Percentiles rank a stretch among this genome's conserved stretches.
Evolutionary conservation across 2,113 vertebrate species (phyloP).

Genomic region (Podilymbus podiceps): DNA sequence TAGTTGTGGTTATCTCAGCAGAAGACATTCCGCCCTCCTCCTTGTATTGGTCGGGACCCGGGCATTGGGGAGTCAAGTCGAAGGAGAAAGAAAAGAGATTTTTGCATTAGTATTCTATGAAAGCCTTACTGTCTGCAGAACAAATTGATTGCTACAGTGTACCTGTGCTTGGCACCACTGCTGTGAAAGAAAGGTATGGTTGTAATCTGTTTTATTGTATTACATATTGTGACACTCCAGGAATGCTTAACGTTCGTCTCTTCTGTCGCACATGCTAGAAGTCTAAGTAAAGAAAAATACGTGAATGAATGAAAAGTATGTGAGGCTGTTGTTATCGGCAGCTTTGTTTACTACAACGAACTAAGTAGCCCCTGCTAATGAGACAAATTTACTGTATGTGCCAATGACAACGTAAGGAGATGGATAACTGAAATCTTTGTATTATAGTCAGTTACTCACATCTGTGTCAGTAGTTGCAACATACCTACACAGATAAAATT

Average conservation of each 20-base stretch:
- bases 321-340: not conserved
- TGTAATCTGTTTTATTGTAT: slow-evolving; percentile 88
- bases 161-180: slow-evolving; percentile 94
- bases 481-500: slow-evolving; percentile 46
- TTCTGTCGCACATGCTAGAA: slow-evolving; percentile 59
- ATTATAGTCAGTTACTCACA: slow-evolving; percentile 33
- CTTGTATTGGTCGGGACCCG: slow-evolving; percentile 87
- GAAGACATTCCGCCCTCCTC: slow-evolving; percentile 86
- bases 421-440: slow-evolving; percentile 54
- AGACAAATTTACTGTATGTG: slow-evolving; percentile 62
- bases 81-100: slow-evolving; percentile 84
- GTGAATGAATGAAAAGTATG: slow-evolving; percentile 72
- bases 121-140: slow-evolving; percentile 91
- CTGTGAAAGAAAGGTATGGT: slow-evolving; percentile 90
- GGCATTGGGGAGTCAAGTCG: slow-evolving; percentile 86
- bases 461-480: slow-evolving; percentile 37
- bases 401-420: slow-evolving; percentile 56
- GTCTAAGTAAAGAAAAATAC: slow-evolving; percentile 59
- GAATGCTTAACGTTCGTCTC: slow-evolving; percentile 72
- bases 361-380: slow-evolving; percentile 69
- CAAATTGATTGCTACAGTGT: slow-evolving; percentile 97
- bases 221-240: slow-evolving; percentile 78
- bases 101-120: slow-evolving; percentile 93
- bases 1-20: slow-evolving; percentile 92
- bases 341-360: slow-evolving; percentile 73